phyloP scores from a whole-genome alignment of 2,888 invertebrate genomes.

The Thera britannica region DNA sequence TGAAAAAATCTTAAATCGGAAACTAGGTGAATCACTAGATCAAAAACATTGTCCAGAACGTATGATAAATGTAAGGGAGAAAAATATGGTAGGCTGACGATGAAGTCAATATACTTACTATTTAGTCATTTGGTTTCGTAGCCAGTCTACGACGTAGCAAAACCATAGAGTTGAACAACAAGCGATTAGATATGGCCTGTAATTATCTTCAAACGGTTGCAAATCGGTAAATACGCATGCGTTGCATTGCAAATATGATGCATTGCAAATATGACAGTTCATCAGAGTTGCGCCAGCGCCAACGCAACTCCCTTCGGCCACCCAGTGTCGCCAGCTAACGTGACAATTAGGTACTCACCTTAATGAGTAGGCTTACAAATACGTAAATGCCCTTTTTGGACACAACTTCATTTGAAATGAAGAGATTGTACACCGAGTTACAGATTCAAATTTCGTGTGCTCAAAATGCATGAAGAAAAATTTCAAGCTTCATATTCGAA shows the following conservation, averaged over 20 bases:
- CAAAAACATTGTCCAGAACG: no score
- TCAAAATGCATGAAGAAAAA: no score
- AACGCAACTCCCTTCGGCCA: constrained; percentile 26
- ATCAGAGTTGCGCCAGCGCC: constrained; percentile 34
- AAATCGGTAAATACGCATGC: constrained; percentile 36
- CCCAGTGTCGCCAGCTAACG: constrained; percentile 25
- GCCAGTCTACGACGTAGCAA: constrained; percentile 1
- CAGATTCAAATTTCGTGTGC: no score
- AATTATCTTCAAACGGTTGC: constrained; percentile 35
- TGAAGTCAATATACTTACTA: background rate
- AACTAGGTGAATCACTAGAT: no score
- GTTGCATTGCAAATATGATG: constrained; percentile 7
- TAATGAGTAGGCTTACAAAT: constrained; percentile 12
- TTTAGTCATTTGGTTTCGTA: background rate
- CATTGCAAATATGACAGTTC: constrained; percentile 40
- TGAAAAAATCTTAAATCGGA: no score
- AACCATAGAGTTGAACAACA: constrained; percentile 12
- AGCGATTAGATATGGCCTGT: constrained; percentile 23
- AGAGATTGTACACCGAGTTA: no score
- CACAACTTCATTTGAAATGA: background rate
- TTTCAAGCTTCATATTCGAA: no score
- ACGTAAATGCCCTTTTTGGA: background rate
- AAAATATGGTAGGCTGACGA: background rate
- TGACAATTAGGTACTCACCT: constrained; percentile 20
- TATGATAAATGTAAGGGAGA: no score